A percentile compares a stretch with the other conserved stretches of the same genome.
phyloP scores from a whole-genome alignment of 2,888 invertebrate genomes.

The Hirtodrosophila confusa region DNA sequence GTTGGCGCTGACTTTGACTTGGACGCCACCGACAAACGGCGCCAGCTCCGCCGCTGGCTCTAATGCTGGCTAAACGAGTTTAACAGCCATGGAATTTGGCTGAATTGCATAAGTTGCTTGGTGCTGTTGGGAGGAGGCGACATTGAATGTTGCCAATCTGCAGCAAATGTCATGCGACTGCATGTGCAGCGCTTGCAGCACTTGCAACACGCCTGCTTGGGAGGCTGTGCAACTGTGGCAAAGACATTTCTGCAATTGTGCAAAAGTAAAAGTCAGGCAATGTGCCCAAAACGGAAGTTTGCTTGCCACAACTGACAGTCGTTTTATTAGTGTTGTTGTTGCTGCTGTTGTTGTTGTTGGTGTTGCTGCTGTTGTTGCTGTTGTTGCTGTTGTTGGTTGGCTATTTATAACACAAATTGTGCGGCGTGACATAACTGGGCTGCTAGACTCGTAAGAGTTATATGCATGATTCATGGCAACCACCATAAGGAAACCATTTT shows the following conservation, averaged over 20 bases:
- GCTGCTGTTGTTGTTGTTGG: conserved; percentile 15
- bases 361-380: conserved; percentile 30
- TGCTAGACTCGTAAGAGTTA: conserved; percentile 13
- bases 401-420: conserved; percentile 43
- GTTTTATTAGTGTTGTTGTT: conserved; percentile 24
- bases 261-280: conserved; percentile 68
- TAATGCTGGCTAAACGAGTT: conserved; percentile 54
- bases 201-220: conserved; percentile 1
- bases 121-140: conserved; percentile 45
- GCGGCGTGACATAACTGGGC: conserved; percentile 48
- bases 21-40: neutral
- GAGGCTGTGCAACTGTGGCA: conserved; percentile 15
- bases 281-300: conserved; percentile 59
- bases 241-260: conserved; percentile 48
- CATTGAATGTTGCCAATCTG: conserved; percentile 69
- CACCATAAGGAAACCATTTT: conserved; percentile 57
- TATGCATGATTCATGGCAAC: conserved; percentile 50
- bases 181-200: conserved; percentile 44
- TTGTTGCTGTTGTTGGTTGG: conserved; percentile 23
- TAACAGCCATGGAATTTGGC: conserved; percentile 34
- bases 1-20: conserved; percentile 4
- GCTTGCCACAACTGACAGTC: conserved; percentile 26
- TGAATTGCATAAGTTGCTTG: conserved; percentile 55
- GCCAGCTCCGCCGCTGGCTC: neutral
- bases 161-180: conserved; percentile 70